Conservation (phyloP, 2,113 vertebrate genomes). For the Heterotilapia buettikoferi region DNA sequence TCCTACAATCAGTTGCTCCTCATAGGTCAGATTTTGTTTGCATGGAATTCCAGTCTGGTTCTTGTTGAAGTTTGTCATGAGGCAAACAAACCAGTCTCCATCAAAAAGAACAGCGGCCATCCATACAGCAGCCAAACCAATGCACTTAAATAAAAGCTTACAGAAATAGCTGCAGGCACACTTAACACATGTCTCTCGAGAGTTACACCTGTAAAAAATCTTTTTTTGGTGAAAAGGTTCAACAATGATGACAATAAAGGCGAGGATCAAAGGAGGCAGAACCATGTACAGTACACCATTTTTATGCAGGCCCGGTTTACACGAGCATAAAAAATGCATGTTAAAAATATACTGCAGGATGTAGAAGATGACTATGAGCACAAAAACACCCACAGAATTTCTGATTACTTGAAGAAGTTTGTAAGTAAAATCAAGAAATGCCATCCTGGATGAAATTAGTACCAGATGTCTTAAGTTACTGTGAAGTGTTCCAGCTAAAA, state of each 20-base stretch:
- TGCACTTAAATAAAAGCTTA: accelerated
- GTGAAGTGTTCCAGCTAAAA: too few species aligned
- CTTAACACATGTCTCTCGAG: too few species aligned
- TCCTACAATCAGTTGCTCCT: too few species aligned
- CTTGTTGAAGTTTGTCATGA: background rate
- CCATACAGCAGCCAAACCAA: background rate
- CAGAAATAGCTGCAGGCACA: accelerated
- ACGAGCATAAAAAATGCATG: conserved; percentile 9
- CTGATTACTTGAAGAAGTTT: accelerated
- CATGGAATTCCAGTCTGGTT: conserved; percentile 1
- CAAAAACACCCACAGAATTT: accelerated
- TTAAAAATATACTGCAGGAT: conserved; percentile 19
- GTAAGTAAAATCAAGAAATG: accelerated
- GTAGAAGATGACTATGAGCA: background rate
- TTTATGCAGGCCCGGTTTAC: accelerated
- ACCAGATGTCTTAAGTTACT: accelerated
- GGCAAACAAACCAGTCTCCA: background rate
- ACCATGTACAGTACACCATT: background rate
- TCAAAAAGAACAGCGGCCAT: background rate
- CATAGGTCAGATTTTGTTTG: background rate
- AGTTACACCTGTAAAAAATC: accelerated
- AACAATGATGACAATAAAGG: background rate
- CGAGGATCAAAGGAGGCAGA: background rate
- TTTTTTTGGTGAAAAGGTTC: background rate
- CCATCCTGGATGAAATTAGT: accelerated